These are phyloP conservation scores for Clistopyga incitator DNA, from an alignment of 2,888 invertebrate species.

Conservation along the genomic window DNA sequence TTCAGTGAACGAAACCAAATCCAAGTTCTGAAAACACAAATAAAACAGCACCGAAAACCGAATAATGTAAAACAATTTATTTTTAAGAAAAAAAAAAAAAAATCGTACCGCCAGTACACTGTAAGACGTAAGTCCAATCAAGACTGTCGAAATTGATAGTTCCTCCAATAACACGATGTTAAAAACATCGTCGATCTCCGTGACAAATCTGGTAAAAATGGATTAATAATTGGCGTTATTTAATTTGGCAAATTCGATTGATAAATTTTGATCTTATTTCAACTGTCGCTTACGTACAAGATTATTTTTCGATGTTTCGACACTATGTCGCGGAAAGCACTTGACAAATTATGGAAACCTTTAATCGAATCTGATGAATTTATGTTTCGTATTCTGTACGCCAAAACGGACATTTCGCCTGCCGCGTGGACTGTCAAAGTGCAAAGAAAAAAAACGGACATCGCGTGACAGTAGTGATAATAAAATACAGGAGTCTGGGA, in stretches of 20 bases:
- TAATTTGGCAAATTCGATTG: not conserved
- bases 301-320: conserved; percentile 50
- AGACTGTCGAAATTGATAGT: conserved; percentile 53
- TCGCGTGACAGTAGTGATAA: conserved; percentile 50
- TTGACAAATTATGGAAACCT: not conserved
- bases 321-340: conserved; percentile 47
- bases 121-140: conserved; percentile 61
- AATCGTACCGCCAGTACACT: conserved; percentile 53
- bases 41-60: not conserved
- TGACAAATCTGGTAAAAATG: conserved; percentile 44
- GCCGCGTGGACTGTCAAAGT: conserved; percentile 58
- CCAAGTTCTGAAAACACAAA: conserved; percentile 45
- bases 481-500: conserved; percentile 60
- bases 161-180: conserved; percentile 60
- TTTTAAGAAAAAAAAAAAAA: not conserved
- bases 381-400: conserved; percentile 47
- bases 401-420: conserved; percentile 61
- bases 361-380: conserved; percentile 33
- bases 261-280: not conserved
- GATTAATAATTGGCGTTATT: not conserved
- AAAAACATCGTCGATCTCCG: conserved; percentile 54
- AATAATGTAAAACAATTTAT: not conserved
- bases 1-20: conserved; percentile 52
- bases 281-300: conserved; percentile 45
- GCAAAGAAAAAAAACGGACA: conserved; percentile 59